Evolutionary conservation across 2,797 vertebrate genomes (phyloP).

Genomic region (Oreochromis mossambicus): DNA sequence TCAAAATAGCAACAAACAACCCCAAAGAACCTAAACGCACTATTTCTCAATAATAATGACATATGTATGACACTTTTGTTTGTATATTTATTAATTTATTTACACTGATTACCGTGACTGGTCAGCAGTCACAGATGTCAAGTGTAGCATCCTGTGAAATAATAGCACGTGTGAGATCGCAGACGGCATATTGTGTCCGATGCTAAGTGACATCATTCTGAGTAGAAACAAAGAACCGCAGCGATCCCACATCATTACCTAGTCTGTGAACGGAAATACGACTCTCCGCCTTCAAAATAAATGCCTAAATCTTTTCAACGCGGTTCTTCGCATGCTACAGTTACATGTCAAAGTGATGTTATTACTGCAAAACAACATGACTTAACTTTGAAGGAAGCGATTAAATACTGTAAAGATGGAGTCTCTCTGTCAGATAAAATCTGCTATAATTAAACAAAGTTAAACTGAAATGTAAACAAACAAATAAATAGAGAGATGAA

Average conservation of each 20-base stretch:
- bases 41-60: background rate
- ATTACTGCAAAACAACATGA: background rate
- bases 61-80: background rate
- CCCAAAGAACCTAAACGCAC: background rate
- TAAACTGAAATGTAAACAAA: background rate
- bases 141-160: background rate
- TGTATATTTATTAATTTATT: fast-evolving
- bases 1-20: background rate
- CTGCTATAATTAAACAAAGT: background rate
- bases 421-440: background rate
- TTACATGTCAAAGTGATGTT: fast-evolving
- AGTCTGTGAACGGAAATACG: background rate
- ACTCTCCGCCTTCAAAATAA: conserved; percentile 12
- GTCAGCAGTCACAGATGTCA: background rate
- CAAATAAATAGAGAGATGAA: background rate
- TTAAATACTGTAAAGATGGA: background rate
- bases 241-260: background rate
- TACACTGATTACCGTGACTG: fast-evolving
- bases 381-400: background rate
- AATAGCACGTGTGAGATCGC: background rate
- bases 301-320: background rate
- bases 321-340: fast-evolving
- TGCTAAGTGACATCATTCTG: conserved; percentile 62
- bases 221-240: conserved; percentile 64
- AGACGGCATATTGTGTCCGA: background rate